Evolutionary conservation across 2,113 vertebrate species (phyloP), one percentile per base, ranked within the genome.

Genomic region (Aythya baeri): DNA sequence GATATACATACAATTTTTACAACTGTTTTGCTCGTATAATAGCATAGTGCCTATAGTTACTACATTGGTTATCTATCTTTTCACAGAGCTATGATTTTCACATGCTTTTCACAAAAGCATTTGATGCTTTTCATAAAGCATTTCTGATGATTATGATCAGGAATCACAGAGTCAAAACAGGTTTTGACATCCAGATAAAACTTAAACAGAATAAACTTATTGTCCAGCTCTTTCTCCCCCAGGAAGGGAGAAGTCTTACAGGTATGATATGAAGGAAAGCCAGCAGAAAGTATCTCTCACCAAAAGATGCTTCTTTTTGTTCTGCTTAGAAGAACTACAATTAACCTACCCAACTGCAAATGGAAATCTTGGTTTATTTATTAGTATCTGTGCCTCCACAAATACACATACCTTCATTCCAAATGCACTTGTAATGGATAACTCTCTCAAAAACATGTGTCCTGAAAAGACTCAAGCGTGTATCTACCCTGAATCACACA

Each of bases 281-380:
- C 43, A 84, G 17, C 9, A 75, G n/a, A 80, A 68, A 49, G 5
- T 36, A 7, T 41, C 14, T 61, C 22, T 59, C 57, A 76, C 17
- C 26, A 32, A 59, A 59, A 75, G 25, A 41, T 17, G 49, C 7
- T n/a, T 68, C 32, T 49, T 32, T 17, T 0, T 58, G 16, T 34
- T 70, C 15, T 65, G 26, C 36, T 31, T 52, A 1, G 21, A 46
- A 81, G 50, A 70, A 59, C 41, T 75, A 65, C 7, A 38, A 29
- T 74, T 74, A 46, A 10, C 9, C 7, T 86, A 83, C 32, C 80
- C 70, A 18, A 86, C 54, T 52, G 77, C 8, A 91, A 89, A 94
- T 84, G 62, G 81, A 92, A 79, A 79, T 25, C 43, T 78, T 83
- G 43, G 20, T 75, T 89, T 92, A 91, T 86, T 92, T 86, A 84